Conservation (phyloP, 2,888 invertebrate genomes). For the Hirtodrosophila confusa region DNA sequence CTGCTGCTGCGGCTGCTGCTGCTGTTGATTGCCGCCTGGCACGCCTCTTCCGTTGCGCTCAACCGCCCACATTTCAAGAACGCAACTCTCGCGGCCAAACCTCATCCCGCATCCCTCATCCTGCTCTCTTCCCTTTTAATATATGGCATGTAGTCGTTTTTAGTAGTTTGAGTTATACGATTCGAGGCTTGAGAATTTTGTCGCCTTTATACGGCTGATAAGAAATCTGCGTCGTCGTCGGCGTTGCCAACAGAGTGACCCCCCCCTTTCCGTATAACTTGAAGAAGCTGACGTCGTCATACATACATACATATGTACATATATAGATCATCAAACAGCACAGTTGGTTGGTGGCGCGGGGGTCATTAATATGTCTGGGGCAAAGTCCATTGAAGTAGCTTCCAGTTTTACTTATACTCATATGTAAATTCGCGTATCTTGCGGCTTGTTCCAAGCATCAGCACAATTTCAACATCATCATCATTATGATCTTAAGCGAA, state of each 20-base stretch:
- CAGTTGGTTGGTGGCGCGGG: neutral
- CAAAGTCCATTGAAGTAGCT: slow-evolving; percentile 29
- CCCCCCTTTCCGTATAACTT: neutral
- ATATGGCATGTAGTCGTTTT: neutral
- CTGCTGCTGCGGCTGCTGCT: slow-evolving; percentile 18
- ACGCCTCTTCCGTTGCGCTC: slow-evolving; percentile 63
- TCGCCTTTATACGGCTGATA: slow-evolving; percentile 34
- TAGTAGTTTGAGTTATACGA: neutral
- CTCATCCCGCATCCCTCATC: neutral
- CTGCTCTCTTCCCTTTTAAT: neutral
- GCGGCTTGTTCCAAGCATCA: slow-evolving; percentile 8
- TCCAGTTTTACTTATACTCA: slow-evolving; percentile 6
- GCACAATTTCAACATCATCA: slow-evolving; percentile 3
- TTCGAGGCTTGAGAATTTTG: slow-evolving; percentile 13
- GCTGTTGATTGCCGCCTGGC: slow-evolving; percentile 42
- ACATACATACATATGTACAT: no score
- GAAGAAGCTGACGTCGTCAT: slow-evolving; percentile 12
- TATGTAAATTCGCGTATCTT: slow-evolving; percentile 22
- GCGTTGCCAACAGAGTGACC: slow-evolving; percentile 35
- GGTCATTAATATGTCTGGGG: neutral
- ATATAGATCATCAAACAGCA: neutral
- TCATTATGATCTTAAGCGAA: slow-evolving; percentile 6
- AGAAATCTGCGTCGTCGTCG: slow-evolving; percentile 25
- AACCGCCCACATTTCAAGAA: slow-evolving; percentile 34
- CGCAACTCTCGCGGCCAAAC: slow-evolving; percentile 1